These are phyloP conservation scores for Dilophus febrilis DNA, from an alignment of 2,888 invertebrate genomes.

Conservation along the genomic window DNA sequence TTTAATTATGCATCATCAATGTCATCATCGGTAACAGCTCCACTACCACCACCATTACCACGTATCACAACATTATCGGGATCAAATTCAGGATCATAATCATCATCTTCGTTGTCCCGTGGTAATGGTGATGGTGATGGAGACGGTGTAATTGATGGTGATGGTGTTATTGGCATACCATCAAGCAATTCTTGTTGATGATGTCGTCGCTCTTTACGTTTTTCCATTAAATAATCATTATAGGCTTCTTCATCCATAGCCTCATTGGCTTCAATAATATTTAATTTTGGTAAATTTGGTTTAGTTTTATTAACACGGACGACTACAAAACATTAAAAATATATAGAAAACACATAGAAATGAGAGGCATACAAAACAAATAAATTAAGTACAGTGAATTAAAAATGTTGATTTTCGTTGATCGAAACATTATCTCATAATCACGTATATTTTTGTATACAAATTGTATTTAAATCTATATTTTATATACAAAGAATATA, in stretches of 20 bases:
- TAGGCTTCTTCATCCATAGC: conserved; percentile 9
- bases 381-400: too few species aligned
- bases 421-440: too few species aligned
- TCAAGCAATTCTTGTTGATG: neutral
- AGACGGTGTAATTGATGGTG: conserved; percentile 17
- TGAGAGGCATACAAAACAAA: neutral
- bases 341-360: neutral
- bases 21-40: conserved; percentile 17
- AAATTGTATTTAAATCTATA: too few species aligned
- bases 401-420: too few species aligned
- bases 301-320: conserved; percentile 30
- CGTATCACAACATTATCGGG: conserved; percentile 25
- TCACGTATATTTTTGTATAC: too few species aligned
- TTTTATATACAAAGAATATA: too few species aligned
- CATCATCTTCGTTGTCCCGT: conserved; percentile 10
- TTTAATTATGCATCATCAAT: too few species aligned
- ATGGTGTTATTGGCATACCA: neutral
- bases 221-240: neutral
- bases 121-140: conserved; percentile 24
- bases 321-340: conserved; percentile 16
- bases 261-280: conserved; percentile 24
- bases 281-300: conserved; percentile 28
- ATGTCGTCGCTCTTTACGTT: neutral
- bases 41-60: conserved; percentile 23
- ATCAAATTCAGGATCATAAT: conserved; percentile 25